Base-by-base conservation (phyloP, 2,888 invertebrate genomes). In the Mechanitis mazaeus region DNA sequence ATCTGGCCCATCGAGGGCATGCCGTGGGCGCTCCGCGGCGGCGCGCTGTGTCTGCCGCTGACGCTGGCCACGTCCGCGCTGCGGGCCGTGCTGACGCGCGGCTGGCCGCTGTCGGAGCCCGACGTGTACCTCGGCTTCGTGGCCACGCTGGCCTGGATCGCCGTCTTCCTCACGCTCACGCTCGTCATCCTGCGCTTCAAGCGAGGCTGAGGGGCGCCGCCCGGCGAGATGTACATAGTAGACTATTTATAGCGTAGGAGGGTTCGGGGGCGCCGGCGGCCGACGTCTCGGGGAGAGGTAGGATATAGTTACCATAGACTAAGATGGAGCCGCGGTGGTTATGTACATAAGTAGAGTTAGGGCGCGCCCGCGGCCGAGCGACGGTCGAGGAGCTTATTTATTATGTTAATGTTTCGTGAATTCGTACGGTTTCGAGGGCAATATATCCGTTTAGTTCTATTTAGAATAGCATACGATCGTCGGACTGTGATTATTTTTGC, bases 1-100 rank as follows among this genome's bases (percentile, higher is more conserved):
- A 97, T 98, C 77, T 98, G 98, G 98, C 98, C 98, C 63, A 94
- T 98, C 66, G 97, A 98, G 82, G 97, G 97, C 61, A 98, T 98
- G 96, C 98, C 98, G 2, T 92, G 93, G 73, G 91, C 95, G 63
- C 88, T 98, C 45, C 92, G 95, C 71, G 96, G 96, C 83, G 93
- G 97, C 59, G 95, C 97, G 1, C 92, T 95, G 55, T 94, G 94
- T 72, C 92, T 98, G 58, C 98, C 98, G 0, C 87, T 97, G 58
- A 98, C 98, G 0, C 91, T 97, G 79, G 97, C 97, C n/a, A 97
- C 97, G n/a, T 95, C 97, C 53, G 94, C 97, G 1, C 90, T 98
- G 58, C 91, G 98, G 58, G 95, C 95, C 59, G 95, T 97, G 85
- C 91, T 97, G 56, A 96, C 96, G 0, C 90, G 97, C 70, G 98